These are phyloP conservation scores for Teleogryllus occipitalis DNA, from an alignment of 1,140 invertebrate genomes.

Conservation along the genomic window DNA sequence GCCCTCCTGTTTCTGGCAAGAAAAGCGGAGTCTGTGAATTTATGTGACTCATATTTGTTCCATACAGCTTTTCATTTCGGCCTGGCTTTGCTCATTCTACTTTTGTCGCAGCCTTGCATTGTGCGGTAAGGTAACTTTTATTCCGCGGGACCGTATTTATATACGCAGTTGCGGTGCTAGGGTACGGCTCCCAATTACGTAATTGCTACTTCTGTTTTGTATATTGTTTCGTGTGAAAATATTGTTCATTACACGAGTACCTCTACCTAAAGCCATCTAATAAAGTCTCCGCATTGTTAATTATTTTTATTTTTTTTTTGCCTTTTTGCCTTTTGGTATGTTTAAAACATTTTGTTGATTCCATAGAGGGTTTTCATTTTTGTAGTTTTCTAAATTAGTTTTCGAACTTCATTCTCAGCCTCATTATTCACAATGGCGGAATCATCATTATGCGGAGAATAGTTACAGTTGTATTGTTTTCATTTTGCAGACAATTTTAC, in stretches of 20 bases:
- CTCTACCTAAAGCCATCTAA: neutral
- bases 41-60: constrained; percentile 5
- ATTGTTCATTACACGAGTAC: neutral
- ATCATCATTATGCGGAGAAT: no score
- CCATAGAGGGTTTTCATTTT: no score
- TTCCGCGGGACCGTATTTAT: neutral
- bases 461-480: no score
- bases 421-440: no score
- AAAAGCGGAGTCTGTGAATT: neutral
- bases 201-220: neutral
- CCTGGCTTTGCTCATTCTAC: neutral
- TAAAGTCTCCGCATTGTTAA: no score
- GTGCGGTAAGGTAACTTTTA: neutral
- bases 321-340: no score
- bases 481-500: no score
- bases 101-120: neutral
- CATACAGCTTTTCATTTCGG: neutral
- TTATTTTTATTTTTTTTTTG: no score
- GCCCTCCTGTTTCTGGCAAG: neutral
- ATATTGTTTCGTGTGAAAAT: neutral
- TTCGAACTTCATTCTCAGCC: no score
- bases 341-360: no score
- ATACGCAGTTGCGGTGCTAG: neutral
- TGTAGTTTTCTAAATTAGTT: no score
- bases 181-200: neutral